Conservation (phyloP, 2,113 vertebrate species). For the Neotragus moschatus region DNA sequence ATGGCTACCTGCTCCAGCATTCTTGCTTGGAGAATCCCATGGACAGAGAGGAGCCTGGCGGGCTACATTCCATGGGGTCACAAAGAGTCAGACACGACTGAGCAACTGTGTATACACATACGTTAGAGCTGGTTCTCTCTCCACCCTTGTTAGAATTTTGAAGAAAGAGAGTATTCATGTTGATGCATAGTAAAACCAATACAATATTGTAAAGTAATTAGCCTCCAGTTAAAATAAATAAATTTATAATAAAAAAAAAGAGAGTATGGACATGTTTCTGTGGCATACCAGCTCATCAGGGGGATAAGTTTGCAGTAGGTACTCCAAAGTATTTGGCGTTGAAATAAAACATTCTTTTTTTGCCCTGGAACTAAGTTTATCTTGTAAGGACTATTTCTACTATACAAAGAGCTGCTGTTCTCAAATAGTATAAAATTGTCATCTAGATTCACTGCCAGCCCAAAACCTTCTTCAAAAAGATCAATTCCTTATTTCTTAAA, state of each 20-base stretch:
- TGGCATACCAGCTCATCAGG: background rate
- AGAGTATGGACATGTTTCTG: background rate
- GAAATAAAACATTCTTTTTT: background rate
- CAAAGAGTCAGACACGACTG: background rate
- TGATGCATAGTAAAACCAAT: no score
- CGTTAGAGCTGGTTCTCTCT: background rate
- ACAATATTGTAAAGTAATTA: no score
- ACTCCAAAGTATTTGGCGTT: background rate
- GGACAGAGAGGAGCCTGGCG: background rate
- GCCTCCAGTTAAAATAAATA: no score
- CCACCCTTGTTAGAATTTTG: background rate
- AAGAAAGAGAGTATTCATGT: background rate
- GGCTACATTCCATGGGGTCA: background rate
- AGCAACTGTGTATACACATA: background rate
- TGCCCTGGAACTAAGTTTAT: background rate
- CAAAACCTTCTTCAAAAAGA: background rate
- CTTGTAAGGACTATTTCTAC: background rate
- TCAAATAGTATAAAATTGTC: background rate
- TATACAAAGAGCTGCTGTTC: background rate
- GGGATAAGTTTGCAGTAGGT: background rate
- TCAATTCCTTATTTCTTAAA: background rate
- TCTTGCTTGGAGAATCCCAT: background rate
- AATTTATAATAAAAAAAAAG: background rate
- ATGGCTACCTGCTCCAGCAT: background rate
- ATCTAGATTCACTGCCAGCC: background rate